Evolutionary conservation across 2,888 invertebrate genomes (phyloP).

Genomic region (Drosophila prostipennis): DNA sequence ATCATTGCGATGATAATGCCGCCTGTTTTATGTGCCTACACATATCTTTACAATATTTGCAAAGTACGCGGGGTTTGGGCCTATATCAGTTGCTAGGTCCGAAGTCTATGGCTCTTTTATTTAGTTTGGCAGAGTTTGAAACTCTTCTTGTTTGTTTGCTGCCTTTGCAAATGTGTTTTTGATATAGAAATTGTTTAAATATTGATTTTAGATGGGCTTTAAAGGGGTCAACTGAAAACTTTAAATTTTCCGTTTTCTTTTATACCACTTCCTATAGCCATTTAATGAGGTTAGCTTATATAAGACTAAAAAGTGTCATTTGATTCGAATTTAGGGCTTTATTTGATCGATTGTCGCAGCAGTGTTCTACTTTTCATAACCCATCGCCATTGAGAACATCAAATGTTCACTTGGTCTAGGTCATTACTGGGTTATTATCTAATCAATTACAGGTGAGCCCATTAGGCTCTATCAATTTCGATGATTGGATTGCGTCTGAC

Average conservation of each 20-base stretch:
- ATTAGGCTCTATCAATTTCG: constrained; percentile 6
- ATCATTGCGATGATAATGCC: constrained; percentile 79
- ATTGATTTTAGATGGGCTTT: constrained; percentile 55
- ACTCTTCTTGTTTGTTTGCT: constrained; percentile 32
- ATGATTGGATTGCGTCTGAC: constrained; percentile 12
- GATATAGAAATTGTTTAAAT: constrained; percentile 55
- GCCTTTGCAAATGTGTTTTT: constrained; percentile 52
- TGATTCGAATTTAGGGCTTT: not conserved
- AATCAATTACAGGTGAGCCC: constrained; percentile 37
- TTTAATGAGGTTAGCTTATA: not conserved
- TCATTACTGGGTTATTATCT: constrained; percentile 52
- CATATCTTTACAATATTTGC: constrained; percentile 58
- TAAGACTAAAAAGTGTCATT: not conserved
- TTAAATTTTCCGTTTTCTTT: not conserved
- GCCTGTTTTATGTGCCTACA: constrained; percentile 65
- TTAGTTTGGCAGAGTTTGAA: constrained; percentile 36
- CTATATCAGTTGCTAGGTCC: constrained; percentile 11
- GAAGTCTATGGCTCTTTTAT: constrained; percentile 33
- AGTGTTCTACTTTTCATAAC: constrained; percentile 1
- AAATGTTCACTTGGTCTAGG: constrained; percentile 49
- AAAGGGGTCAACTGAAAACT: not conserved
- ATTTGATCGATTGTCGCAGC: constrained; percentile 14
- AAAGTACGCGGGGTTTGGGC: constrained; percentile 5
- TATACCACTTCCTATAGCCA: not conserved
- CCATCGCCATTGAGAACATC: not conserved